Conservation (phyloP, 2,888 invertebrate species). For the Himalopsyche japonica region DNA sequence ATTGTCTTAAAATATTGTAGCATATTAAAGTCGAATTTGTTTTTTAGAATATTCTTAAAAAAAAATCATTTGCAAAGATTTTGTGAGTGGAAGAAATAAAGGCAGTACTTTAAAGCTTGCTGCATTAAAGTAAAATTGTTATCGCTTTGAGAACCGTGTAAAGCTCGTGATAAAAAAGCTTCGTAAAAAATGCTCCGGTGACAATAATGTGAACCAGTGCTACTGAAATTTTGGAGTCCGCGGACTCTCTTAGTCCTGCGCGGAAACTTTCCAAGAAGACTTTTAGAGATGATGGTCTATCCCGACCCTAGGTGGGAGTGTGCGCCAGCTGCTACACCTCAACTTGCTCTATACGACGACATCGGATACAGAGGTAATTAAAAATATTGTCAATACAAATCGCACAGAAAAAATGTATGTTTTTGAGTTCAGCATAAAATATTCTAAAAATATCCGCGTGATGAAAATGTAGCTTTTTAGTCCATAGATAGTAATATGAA, state of each 20-base stretch:
- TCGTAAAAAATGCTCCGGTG: not conserved
- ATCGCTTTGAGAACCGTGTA: no score
- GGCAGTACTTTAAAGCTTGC: no score
- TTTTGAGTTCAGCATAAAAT: no score
- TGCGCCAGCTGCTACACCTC: conserved; percentile 65
- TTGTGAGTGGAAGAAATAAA: no score
- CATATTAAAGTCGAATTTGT: no score
- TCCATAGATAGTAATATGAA: no score
- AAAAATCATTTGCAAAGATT: no score
- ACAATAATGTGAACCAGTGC: not conserved
- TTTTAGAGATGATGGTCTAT: conserved; percentile 59
- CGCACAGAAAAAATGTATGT: not conserved
- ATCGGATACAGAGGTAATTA: conserved; percentile 66
- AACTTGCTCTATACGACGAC: conserved; percentile 69
- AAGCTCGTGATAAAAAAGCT: not conserved
- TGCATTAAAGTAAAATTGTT: no score
- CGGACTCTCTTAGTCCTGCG: not conserved
- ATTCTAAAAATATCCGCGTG: no score
- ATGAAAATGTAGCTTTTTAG: no score
- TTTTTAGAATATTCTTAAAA: no score
- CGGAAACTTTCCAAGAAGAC: not conserved
- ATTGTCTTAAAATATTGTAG: no score
- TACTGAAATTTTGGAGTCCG: not conserved
- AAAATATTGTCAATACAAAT: conserved; percentile 41
- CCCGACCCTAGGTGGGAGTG: conserved; percentile 65